Percentiles rank a stretch among this genome's conserved stretches.
Conservation (phyloP, 2,888 invertebrate genomes). For the Chaetogeoica ovagalla region DNA sequence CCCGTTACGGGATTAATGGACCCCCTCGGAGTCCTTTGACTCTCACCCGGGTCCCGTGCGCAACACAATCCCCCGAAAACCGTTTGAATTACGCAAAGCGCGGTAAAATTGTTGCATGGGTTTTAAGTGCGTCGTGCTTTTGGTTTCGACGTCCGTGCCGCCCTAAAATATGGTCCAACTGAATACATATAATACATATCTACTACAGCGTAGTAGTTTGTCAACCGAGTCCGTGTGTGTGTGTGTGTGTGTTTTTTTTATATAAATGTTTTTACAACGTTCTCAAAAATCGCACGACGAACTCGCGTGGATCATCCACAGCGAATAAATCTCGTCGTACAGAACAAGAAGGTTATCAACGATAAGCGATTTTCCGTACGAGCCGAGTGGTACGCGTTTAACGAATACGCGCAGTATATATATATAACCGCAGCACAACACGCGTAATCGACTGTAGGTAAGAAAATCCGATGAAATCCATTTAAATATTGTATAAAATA, state of each 20-base stretch:
- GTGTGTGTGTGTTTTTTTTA: too few species aligned
- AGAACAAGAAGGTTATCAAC: too few species aligned
- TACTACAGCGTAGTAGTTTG: too few species aligned
- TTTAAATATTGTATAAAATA: too few species aligned
- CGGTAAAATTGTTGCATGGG: conserved; percentile 42
- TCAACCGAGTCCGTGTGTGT: not conserved
- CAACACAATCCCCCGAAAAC: conserved; percentile 40
- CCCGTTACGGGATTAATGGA: conserved; percentile 11
- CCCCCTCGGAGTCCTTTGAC: conserved; percentile 16
- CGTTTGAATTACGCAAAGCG: conserved; percentile 41
- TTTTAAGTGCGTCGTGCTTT: conserved; percentile 35
- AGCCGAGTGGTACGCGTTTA: too few species aligned
- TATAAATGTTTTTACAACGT: conserved; percentile 18
- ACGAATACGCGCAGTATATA: too few species aligned
- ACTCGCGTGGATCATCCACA: not conserved
- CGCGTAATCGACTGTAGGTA: too few species aligned
- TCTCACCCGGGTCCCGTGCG: not conserved
- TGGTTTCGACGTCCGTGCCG: conserved; percentile 41
- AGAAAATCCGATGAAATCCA: too few species aligned
- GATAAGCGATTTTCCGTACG: too few species aligned
- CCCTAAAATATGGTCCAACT: conserved; percentile 17
- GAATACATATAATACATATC: not conserved
- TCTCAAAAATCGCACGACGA: not conserved
- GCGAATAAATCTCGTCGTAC: too few species aligned
- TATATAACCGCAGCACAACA: too few species aligned